Evolutionary conservation across 2,113 vertebrate genomes (phyloP).

Genomic region (Oncorhynchus kisutch): DNA sequence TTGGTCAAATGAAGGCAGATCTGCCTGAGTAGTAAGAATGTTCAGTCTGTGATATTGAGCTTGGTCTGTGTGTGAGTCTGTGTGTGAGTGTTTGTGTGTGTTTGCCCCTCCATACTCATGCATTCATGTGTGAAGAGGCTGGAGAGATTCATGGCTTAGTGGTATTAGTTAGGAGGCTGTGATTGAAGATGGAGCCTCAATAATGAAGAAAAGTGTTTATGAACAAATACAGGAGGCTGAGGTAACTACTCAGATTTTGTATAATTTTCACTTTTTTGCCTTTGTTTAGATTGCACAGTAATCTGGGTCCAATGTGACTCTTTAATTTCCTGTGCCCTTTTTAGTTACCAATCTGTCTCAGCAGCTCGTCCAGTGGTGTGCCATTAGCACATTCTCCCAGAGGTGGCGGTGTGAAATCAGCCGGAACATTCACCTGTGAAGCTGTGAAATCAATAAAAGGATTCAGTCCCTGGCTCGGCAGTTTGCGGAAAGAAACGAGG

Average conservation of each 20-base stretch:
- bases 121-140: not conserved
- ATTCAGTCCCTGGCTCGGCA: not conserved
- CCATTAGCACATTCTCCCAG: slow-evolving; percentile 15
- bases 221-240: not conserved
- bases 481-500: not conserved
- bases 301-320: not conserved
- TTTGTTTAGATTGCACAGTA: not conserved
- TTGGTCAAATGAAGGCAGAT: slow-evolving; percentile 58
- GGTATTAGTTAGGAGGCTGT: not conserved
- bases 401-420: slow-evolving; percentile 9
- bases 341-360: not conserved
- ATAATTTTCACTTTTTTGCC: not conserved
- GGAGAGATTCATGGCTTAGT: not conserved
- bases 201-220: not conserved
- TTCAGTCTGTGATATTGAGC: slow-evolving; percentile 53
- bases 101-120: not conserved
- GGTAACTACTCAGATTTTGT: not conserved
- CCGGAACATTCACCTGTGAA: slow-evolving; percentile 1
- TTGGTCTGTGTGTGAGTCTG: slow-evolving; percentile 29
- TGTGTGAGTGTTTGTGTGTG: not conserved
- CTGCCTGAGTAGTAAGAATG: slow-evolving; percentile 43
- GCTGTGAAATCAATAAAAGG: slow-evolving; percentile 16
- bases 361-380: not conserved
- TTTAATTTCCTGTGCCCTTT: not conserved
- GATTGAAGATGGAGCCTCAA: not conserved